Percentiles rank a stretch among this genome's conserved stretches.
Conservation (phyloP, 1,140 invertebrate species). For the Steinernema feltiae region DNA sequence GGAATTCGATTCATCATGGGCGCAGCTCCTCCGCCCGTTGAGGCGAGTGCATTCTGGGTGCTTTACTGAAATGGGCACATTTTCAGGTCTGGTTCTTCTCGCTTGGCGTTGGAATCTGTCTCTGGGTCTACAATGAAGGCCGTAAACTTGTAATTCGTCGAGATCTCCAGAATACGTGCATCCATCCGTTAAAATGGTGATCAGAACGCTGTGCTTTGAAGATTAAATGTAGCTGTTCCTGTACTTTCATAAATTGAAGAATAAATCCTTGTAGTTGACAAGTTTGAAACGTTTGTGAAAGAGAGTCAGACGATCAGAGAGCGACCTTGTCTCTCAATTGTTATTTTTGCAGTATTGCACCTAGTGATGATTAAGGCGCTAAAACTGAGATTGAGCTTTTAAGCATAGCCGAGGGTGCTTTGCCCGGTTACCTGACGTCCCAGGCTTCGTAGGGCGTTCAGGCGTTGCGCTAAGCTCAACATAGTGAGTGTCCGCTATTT, state of each 20-base stretch:
- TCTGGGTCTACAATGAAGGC: constrained; percentile 43
- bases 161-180: background rate
- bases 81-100: constrained; percentile 45
- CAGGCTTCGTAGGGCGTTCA: no score
- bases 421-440: no score
- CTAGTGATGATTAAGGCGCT: no score
- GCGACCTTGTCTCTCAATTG: no score
- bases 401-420: no score
- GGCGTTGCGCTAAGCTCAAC: no score
- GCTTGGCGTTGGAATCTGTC: constrained; percentile 45
- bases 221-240: background rate
- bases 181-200: constrained; percentile 11
- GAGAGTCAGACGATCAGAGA: no score
- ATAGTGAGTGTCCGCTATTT: no score
- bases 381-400: no score
- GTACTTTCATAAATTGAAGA: background rate
- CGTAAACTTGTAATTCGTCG: constrained; percentile 46
- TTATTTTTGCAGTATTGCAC: no score
- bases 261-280: no score
- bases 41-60: background rate
- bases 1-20: constrained; percentile 22
- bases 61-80: background rate
- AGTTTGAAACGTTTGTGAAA: no score
- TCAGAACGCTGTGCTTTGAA: background rate
- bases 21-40: constrained; percentile 34